Conservation (phyloP, 2,113 vertebrate species). For the Perca flavescens region DNA sequence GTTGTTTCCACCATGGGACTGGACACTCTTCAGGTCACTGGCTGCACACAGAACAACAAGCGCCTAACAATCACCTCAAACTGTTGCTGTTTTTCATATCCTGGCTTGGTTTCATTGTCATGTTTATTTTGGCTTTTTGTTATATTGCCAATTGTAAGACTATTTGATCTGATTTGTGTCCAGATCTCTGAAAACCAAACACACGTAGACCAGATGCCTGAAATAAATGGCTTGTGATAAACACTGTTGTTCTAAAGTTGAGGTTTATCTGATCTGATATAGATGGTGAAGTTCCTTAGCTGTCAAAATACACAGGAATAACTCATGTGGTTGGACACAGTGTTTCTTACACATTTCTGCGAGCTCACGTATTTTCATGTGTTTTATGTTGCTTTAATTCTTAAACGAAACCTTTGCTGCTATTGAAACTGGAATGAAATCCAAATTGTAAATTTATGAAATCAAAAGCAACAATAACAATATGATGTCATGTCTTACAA, state of each 20-base stretch:
- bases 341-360: slow-evolving; percentile 4
- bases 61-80: slow-evolving; percentile 25
- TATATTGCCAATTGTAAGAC: slow-evolving; percentile 28
- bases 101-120: slow-evolving; percentile 24
- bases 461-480: no score
- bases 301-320: slow-evolving; percentile 24
- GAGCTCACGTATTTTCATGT: background rate
- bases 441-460: background rate
- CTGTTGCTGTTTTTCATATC: slow-evolving; percentile 48
- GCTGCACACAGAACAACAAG: slow-evolving; percentile 28
- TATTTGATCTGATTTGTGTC: slow-evolving; percentile 40
- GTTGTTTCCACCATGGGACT: slow-evolving; percentile 57
- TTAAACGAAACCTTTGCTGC: background rate
- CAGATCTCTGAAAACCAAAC: slow-evolving; percentile 44
- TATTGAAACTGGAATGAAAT: background rate
- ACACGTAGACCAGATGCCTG: background rate
- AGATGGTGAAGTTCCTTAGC: slow-evolving; percentile 10
- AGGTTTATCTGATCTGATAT: slow-evolving; percentile 46
- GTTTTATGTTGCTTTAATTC: slow-evolving; percentile 22
- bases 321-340: background rate
- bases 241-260: slow-evolving; percentile 15
- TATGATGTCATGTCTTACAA: no score
- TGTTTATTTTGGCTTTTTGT: slow-evolving; percentile 65
- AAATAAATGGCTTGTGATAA: slow-evolving; percentile 26
- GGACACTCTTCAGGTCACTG: slow-evolving; percentile 15